Conservation (phyloP, 1,140 invertebrate genomes). For the Condylostylus longicornis region DNA sequence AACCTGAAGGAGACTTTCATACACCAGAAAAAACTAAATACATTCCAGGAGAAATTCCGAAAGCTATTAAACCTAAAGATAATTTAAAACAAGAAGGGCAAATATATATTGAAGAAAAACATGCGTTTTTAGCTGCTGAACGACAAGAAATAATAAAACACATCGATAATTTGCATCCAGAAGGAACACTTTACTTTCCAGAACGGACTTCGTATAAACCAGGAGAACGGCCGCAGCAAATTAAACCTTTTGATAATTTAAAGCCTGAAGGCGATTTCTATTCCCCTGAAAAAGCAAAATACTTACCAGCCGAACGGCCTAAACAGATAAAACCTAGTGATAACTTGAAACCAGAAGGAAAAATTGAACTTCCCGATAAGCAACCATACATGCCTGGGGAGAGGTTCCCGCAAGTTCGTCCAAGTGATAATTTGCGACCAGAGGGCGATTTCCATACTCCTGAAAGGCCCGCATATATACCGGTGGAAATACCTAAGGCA, state of each 20-base stretch:
- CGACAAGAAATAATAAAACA: slow-evolving; percentile 32
- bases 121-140: slow-evolving; percentile 30
- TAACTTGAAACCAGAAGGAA: slow-evolving; percentile 43
- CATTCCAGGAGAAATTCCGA: slow-evolving; percentile 30
- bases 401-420: slow-evolving; percentile 36
- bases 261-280: slow-evolving; percentile 43
- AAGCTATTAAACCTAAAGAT: slow-evolving; percentile 34
- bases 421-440: slow-evolving; percentile 47
- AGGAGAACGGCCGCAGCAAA: slow-evolving; percentile 39
- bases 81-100: slow-evolving; percentile 43
- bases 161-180: slow-evolving; percentile 39
- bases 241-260: slow-evolving; percentile 43
- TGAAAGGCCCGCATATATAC: slow-evolving; percentile 33
- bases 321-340: slow-evolving; percentile 42
- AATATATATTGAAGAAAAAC: slow-evolving; percentile 32
- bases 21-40: slow-evolving; percentile 36
- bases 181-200: slow-evolving; percentile 37
- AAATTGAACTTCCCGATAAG: slow-evolving; percentile 38
- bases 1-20: slow-evolving; percentile 32
- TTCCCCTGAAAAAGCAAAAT: slow-evolving; percentile 30
- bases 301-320: slow-evolving; percentile 38
- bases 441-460: slow-evolving; percentile 37
- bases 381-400: slow-evolving; percentile 42
- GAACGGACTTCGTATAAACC: slow-evolving; percentile 31
- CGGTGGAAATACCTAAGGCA: slow-evolving; percentile 28